Base-by-base conservation (phyloP, 2,888 invertebrate genomes). In the Drosophila mayaguana region DNA sequence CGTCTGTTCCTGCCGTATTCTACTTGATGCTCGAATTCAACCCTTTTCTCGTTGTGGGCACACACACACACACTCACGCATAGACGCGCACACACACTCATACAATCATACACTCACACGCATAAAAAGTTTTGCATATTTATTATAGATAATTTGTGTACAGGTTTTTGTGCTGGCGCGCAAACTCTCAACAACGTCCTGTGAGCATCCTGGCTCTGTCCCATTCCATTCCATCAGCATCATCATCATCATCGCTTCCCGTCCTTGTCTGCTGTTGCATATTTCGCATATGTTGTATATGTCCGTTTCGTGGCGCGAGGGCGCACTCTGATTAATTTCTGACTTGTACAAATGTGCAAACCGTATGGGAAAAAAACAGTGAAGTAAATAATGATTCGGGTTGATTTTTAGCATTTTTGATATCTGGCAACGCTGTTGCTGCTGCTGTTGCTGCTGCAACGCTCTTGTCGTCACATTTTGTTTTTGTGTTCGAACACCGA, bases 131-230 rank as follows among this genome's bases (percentile, higher is more conserved):
- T 86, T 86, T 90, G 90, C 86, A 86, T 90, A 90, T 86, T 86
- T 86, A 86, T 86, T 86, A 86, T 86, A 86, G 86, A 86, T 86
- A 90, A 86, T 86, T 90, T 90, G 86, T 90, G 79, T 90, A 90
- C 90, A 90, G 86, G 89, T 90, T 90, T 86, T 87, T 89, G 69
- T 88, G 73, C 85, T 85, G 75, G 80, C 90, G 90, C 85, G 85
- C 85, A 86, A 88, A 89, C 90, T 88, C 87, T 86, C 90, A 83
- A 80, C 88, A 68, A 46, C 69, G 80, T 81, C 80, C 82, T 84
- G 88, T 69, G 72, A 86, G 77, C 78, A 81, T 79, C 80, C 73
- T 72, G 76, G 40, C 11, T 36, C 54, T n/a, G 28, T 53, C 12
- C 57, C 55, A 20, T 34, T 45, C 66, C 67, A 56, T 62, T 66